phyloP scores from a whole-genome alignment of 2,888 invertebrate genomes.

The Ariolimax columbianus region DNA sequence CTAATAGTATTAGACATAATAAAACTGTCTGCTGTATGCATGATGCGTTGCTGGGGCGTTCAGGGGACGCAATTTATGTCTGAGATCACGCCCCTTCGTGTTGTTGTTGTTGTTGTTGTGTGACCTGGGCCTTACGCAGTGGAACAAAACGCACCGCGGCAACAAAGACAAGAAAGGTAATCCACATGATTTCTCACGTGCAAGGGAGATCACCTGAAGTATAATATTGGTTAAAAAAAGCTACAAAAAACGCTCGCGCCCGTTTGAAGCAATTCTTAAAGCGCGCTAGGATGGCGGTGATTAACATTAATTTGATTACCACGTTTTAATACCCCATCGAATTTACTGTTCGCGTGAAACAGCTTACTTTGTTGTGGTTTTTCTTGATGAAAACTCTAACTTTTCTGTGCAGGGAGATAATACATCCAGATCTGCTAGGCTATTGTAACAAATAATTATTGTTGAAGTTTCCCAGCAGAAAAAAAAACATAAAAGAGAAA shows the following conservation, averaged over 20 bases:
- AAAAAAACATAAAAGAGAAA: neutral
- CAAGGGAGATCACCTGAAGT: constrained; percentile 12
- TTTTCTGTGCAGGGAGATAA: neutral
- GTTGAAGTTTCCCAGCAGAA: neutral
- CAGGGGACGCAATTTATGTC: neutral
- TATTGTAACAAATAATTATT: neutral
- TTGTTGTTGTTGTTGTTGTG: constrained; percentile 11
- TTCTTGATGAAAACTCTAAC: neutral
- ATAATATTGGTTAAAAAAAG: constrained; percentile 5
- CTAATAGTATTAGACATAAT: constrained; percentile 21
- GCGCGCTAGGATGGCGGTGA: neutral
- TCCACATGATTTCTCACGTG: constrained; percentile 25
- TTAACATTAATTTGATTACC: constrained; percentile 37
- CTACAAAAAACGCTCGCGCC: too few species aligned
- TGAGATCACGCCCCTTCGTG: neutral
- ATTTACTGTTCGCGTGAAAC: neutral
- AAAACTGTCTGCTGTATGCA: neutral
- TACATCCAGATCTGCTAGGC: neutral
- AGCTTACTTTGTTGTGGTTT: constrained; percentile 12
- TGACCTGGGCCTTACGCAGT: neutral
- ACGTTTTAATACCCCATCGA: neutral
- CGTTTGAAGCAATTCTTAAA: neutral
- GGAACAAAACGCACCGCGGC: neutral
- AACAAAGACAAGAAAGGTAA: constrained; percentile 22
- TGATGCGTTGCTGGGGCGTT: neutral